These are phyloP conservation scores for Centruroides vittatus DNA, from an alignment of 1,140 invertebrate genomes.

Conservation along the genomic window DNA sequence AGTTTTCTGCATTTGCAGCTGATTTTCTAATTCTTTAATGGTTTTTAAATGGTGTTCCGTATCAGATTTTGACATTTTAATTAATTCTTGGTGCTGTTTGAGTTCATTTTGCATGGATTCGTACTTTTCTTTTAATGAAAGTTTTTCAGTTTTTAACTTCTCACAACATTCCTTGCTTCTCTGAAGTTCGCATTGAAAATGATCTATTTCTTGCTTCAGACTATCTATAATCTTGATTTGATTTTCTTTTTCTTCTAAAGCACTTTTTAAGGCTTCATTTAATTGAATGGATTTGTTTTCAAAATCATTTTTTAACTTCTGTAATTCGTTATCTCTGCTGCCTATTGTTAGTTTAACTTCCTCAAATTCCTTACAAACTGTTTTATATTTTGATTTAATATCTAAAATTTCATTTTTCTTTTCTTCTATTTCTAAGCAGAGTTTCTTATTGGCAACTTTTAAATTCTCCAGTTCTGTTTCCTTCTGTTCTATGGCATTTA, in stretches of 20 bases:
- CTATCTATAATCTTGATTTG: constrained; percentile 2
- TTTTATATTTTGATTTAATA: too few species aligned
- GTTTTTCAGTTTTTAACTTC: not conserved
- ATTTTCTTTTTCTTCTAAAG: constrained; percentile 1
- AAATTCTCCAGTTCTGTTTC: too few species aligned
- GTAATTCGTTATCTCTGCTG: too few species aligned
- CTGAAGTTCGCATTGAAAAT: not conserved
- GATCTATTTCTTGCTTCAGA: not conserved
- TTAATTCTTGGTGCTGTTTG: constrained; percentile 1
- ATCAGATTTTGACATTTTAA: constrained; percentile 2
- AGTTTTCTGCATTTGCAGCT: not conserved
- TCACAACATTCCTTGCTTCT: not conserved
- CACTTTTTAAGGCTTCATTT: too few species aligned
- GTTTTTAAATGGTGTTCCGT: not conserved
- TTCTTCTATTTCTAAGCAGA: too few species aligned
- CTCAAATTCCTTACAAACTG: too few species aligned
- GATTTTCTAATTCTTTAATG: not conserved
- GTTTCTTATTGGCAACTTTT: too few species aligned
- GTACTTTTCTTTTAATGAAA: not conserved
- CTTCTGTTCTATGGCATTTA: too few species aligned
- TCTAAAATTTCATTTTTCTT: too few species aligned
- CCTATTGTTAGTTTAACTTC: too few species aligned
- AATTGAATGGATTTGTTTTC: too few species aligned
- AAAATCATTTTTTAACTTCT: too few species aligned
- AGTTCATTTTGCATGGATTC: not conserved